Percentiles rank a stretch among this genome's conserved stretches.
phyloP scores from a whole-genome alignment of 2,888 invertebrate genomes.

The Mechanitis messenoides region DNA sequence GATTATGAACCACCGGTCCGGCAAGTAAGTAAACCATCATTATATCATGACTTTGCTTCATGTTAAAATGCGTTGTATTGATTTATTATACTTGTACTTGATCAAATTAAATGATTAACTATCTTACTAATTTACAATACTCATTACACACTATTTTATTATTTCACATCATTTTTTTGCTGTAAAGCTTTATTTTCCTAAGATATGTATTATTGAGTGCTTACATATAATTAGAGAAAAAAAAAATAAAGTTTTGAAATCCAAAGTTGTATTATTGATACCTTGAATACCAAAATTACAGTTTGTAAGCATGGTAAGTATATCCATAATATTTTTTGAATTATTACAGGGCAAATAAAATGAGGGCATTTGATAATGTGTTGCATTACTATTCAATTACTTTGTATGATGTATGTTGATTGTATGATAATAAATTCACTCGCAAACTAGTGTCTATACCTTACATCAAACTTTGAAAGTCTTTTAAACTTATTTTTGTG shows the following conservation, averaged over 20 bases:
- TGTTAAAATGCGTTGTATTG: conserved; percentile 14
- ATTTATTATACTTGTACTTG: too few relatives aligned
- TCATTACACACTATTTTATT: neutral
- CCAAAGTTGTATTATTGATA: conserved; percentile 49
- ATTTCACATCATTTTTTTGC: neutral
- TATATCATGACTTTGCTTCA: too few relatives aligned
- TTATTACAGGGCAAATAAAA: conserved; percentile 27
- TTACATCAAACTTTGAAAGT: conserved; percentile 4
- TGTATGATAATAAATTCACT: conserved; percentile 44
- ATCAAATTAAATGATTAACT: too few relatives aligned
- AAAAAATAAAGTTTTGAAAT: conserved; percentile 33
- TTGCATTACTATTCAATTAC: conserved; percentile 22
- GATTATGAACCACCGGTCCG: conserved; percentile 73
- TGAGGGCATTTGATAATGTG: conserved; percentile 43
- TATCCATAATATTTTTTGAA: conserved; percentile 23
- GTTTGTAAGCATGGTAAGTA: conserved; percentile 21
- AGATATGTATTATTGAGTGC: conserved; percentile 30
- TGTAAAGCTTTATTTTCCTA: neutral
- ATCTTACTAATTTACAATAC: too few relatives aligned
- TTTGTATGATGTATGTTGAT: conserved; percentile 38
- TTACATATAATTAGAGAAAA: conserved; percentile 33
- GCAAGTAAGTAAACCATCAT: conserved; percentile 59
- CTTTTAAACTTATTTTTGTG: neutral
- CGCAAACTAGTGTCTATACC: conserved; percentile 1
- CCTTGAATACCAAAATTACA: conserved; percentile 32